phyloP scores from a whole-genome alignment of 2,888 invertebrate species.

The Epinotia ramella region DNA sequence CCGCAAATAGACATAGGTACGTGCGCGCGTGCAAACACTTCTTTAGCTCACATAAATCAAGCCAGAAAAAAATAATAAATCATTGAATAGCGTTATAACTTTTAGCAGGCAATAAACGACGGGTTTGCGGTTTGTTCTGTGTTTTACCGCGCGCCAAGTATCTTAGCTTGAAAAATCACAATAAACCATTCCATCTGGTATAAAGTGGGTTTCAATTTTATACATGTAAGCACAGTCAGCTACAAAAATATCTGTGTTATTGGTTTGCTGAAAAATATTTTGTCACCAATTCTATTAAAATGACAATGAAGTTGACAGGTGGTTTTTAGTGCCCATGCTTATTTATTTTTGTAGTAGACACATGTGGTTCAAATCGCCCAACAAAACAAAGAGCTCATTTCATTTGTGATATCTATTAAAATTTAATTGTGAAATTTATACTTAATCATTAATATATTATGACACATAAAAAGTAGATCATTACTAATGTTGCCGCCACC shows the following conservation, averaged over 20 bases:
- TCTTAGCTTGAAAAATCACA: neutral
- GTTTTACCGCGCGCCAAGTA: constrained; percentile 48
- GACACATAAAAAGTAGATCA: too few relatives aligned
- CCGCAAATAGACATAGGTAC: constrained; percentile 70
- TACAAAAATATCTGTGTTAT: too few relatives aligned
- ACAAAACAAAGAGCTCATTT: too few relatives aligned
- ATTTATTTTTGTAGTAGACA: too few relatives aligned
- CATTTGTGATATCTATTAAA: too few relatives aligned
- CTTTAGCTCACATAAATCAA: constrained; percentile 68
- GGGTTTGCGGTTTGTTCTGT: constrained; percentile 57
- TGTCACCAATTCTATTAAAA: neutral
- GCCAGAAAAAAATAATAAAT: constrained; percentile 66
- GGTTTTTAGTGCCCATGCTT: too few relatives aligned
- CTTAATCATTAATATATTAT: too few relatives aligned
- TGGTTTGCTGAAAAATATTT: neutral
- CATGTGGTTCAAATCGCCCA: too few relatives aligned
- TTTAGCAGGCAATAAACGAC: constrained; percentile 60
- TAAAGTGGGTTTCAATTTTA: neutral
- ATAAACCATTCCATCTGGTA: neutral
- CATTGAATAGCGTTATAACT: constrained; percentile 59
- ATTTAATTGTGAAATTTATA: too few relatives aligned
- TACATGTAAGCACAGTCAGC: neutral
- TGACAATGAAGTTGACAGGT: neutral
- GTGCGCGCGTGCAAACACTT: constrained; percentile 64
- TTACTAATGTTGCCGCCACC: too few relatives aligned